A percentile compares a stretch with the other conserved stretches of the same genome.
These are phyloP conservation scores for Corvus moneduloides DNA, from an alignment of 2,113 vertebrate genomes.

Conservation along the genomic window DNA sequence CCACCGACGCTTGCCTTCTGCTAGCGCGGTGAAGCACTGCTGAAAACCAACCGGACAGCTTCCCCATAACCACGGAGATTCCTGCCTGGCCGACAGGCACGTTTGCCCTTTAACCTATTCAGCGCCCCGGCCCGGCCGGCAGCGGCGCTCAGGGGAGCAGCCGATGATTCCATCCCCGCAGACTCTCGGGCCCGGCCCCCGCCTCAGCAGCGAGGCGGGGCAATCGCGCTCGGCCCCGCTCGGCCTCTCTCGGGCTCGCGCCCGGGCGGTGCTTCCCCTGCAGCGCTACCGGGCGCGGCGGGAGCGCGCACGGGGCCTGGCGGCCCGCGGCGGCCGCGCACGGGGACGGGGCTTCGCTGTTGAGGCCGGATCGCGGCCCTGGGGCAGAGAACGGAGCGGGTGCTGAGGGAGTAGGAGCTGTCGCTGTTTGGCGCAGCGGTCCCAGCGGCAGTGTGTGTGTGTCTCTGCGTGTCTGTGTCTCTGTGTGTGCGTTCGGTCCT, in stretches of 20 bases:
- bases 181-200: fast-evolving
- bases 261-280: neutral
- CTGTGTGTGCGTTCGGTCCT: fast-evolving
- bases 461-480: neutral
- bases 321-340: neutral
- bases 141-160: fast-evolving
- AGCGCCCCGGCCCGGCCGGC: fast-evolving
- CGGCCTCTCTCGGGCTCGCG: too few relatives aligned
- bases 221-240: fast-evolving
- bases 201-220: too few relatives aligned
- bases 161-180: fast-evolving
- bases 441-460: neutral
- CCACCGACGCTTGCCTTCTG: fast-evolving
- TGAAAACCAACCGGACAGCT: fast-evolving
- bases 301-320: too few relatives aligned
- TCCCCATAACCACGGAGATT: fast-evolving
- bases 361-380: too few relatives aligned
- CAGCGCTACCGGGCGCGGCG: neutral
- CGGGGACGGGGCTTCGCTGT: fast-evolving
- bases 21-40: fast-evolving
- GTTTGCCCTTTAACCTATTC: fast-evolving
- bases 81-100: neutral
- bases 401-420: too few relatives aligned
- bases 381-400: neutral
- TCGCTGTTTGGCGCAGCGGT: neutral